Evolutionary conservation across 2,113 vertebrate genomes (phyloP), one percentile per base, ranked within the genome.

Genomic region (Bos taurus): DNA sequence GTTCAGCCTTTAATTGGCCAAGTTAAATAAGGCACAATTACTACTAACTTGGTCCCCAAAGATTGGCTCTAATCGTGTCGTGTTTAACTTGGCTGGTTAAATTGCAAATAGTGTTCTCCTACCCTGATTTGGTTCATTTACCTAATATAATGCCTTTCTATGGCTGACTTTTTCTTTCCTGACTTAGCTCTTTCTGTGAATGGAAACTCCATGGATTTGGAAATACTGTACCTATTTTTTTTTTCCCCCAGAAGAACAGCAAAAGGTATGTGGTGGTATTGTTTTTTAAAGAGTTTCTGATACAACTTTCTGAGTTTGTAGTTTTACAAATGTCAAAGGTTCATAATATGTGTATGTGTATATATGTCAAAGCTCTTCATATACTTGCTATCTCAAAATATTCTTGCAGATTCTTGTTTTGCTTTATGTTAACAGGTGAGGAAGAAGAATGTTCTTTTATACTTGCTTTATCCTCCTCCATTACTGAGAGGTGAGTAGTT

Each of bases 21-120:
- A 99, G 98, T 98, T 98, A 99, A 99, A 99, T 97, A 99, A 98
- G 98, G 99, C 96, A 97, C 98, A 99, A 98, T 99, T 99, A 98
- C 97, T 95, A 85, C 97, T 98, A 97, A 98, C 98, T 97, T 86
- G 93, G 98, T 98, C 98, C 98, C 98, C 40, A 86, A 92, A 98
- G 98, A 98, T 86, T 97, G 95, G 88, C 96, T 98, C 93, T 98
- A 98, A 98, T 98, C 97, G 94, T 96, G 91, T 96, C 97, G 95
- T 98, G 98, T 99, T 99, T 99, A 98, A 98, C 97, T 98, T 99
- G 98, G 98, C 98, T 89, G 36, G 71, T 98, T 98, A 97, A 98
- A 98, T 96, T 77, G 88, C 95, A 95, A 97, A 95, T 87, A 93
- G 93, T 33, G 23, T 52, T 93, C 96, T 96, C 78, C 82, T 98